phyloP scores from a whole-genome alignment of 2,113 vertebrate species.

The Thalassarche chlororhynchos region DNA sequence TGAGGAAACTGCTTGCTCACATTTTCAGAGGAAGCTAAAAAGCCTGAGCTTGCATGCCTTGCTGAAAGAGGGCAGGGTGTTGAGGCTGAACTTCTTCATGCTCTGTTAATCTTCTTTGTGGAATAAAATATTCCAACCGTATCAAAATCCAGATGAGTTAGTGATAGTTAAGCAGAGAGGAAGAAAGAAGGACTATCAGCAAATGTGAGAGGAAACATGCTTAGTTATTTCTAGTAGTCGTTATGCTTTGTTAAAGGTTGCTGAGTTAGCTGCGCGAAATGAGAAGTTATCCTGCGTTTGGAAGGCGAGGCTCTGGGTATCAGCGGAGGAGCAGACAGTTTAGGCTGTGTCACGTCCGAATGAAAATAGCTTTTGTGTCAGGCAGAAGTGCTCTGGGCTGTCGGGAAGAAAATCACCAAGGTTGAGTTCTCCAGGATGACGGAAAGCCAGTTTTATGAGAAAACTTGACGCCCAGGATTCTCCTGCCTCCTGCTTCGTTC shows the following conservation, averaged over 20 bases:
- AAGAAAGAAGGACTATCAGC: not conserved
- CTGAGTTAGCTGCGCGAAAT: rapidly evolving
- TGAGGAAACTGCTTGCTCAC: not conserved
- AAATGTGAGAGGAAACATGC: not conserved
- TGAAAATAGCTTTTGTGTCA: not conserved
- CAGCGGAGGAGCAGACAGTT: no score
- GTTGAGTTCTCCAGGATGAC: not conserved
- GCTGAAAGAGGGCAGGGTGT: not conserved
- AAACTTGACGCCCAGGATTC: not conserved
- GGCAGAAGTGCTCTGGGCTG: not conserved
- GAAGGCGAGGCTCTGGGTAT: not conserved
- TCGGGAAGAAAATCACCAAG: not conserved
- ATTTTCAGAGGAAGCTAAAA: not conserved
- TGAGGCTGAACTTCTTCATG: not conserved
- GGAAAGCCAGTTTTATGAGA: not conserved
- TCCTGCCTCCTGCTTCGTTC: not conserved
- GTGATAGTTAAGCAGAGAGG: not conserved
- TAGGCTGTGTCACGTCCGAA: not conserved
- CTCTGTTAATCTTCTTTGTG: not conserved
- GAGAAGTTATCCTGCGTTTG: not conserved
- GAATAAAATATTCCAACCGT: not conserved
- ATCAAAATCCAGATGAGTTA: not conserved
- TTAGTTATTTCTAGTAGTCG: not conserved
- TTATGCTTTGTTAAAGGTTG: not conserved
- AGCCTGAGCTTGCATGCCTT: not conserved